Evolutionary conservation across 2,113 vertebrate genomes (phyloP), one percentile per base, ranked within the genome.

Genomic region (Mastomys natalensis): DNA sequence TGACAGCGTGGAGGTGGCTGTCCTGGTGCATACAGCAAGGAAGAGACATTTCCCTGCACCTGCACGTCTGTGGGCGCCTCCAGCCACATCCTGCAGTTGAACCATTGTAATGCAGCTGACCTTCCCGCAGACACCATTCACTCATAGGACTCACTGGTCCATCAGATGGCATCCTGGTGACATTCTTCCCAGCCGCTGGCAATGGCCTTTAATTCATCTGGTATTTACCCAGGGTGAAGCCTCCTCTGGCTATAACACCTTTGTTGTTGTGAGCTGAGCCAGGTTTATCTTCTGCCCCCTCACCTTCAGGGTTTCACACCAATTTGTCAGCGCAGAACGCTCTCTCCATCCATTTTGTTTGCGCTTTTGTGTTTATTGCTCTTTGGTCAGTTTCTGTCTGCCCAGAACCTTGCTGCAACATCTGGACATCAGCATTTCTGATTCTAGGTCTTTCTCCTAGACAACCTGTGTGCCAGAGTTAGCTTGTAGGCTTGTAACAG

Each of bases 141-240:
- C 98, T 99, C 98, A 98, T 81, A 97, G 98, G 93, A 98, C 96
- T 98, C 98, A 94, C 58, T 94, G 96, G 98, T 98, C 97, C 98
- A 98, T 98, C 98, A 98, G 97, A 97, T 1, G 51, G 97, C 98
- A 98, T 98, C 98, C 98, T 91, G 89, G 98, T 98, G 99, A 98
- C 98, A 98, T 99, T 98, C 98, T 98, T 98, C 98, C 98, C 97
- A 98, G 98, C 98, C 98, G 70, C 98, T 97, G 98, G 98, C 98
- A 98, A 94, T 90, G 95, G 98, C 98, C 98, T 98, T 98, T 98
- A 98, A 98, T 98, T 99, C 98, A 98, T 98, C 98, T 99, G 98
- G 97, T 99, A 98, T 98, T 99, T 98, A 98, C 98, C 98, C 97
- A 97, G 97, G 97, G 98, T 98, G 98, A 99, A 97, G 98, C 95